These are phyloP conservation scores for Rhamphomyia laevipes DNA, from an alignment of 2,888 invertebrate species.

Conservation along the genomic window DNA sequence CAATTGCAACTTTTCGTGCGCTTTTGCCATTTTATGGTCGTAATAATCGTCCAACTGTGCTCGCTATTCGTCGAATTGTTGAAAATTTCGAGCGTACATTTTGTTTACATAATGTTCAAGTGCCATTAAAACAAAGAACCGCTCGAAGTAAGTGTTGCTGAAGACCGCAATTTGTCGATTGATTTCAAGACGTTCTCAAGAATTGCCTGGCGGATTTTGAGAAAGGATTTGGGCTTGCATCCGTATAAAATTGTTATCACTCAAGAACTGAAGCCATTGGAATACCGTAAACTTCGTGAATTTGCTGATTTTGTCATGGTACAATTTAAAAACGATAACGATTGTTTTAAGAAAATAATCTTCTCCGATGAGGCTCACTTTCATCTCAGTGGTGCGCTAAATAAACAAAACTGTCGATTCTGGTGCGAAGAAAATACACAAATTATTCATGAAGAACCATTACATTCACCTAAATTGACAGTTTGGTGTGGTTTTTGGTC, in stretches of 20 bases:
- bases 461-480: neutral
- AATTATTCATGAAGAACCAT: neutral
- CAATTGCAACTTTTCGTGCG: too few relatives aligned
- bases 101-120: neutral
- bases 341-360: neutral
- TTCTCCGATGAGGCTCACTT: neutral
- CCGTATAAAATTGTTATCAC: constrained; percentile 3
- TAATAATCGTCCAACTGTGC: too few relatives aligned
- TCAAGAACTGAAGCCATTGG: constrained; percentile 5
- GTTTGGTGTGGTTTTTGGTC: neutral
- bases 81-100: neutral
- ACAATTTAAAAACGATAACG: neutral
- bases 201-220: neutral
- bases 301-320: constrained; percentile 5
- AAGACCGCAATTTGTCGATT: neutral
- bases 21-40: too few relatives aligned
- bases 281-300: constrained; percentile 1
- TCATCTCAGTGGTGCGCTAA: neutral
- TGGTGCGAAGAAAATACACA: neutral
- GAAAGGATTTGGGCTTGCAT: neutral
- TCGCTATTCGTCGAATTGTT: too few relatives aligned
- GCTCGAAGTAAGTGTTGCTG: neutral
- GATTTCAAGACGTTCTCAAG: too few relatives aligned
- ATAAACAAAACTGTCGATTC: neutral
- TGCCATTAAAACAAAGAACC: neutral